Conservation (phyloP, 2,888 invertebrate genomes). For the Rapana venosa region DNA sequence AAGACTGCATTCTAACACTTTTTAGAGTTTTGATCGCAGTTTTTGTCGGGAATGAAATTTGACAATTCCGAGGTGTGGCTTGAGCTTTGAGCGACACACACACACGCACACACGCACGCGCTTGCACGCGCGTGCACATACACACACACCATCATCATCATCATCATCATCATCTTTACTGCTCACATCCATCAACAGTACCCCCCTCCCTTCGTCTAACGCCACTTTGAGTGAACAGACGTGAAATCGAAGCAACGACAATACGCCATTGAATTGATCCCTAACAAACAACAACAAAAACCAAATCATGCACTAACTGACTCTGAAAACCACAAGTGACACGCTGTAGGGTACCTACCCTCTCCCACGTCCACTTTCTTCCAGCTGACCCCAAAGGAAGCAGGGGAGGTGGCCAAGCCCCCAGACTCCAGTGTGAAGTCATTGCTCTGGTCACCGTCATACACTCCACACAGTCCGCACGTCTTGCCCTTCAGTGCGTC, state of each 20-base stretch:
- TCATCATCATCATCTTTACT: neutral
- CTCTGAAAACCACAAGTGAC: neutral
- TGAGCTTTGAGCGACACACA: neutral
- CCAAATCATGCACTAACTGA: neutral
- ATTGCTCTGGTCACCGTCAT: slow-evolving; percentile 85
- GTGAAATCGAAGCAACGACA: too few species aligned
- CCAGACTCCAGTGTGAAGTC: slow-evolving; percentile 84
- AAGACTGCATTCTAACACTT: too few species aligned
- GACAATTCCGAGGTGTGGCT: too few species aligned
- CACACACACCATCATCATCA: neutral
- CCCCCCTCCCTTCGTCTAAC: too few species aligned
- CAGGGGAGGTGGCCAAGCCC: slow-evolving; percentile 76
- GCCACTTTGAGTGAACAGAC: too few species aligned
- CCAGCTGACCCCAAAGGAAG: slow-evolving; percentile 68
- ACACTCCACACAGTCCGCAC: slow-evolving; percentile 88
- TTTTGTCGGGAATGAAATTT: too few species aligned
- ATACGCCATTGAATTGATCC: neutral
- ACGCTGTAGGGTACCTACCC: slow-evolving; percentile 35
- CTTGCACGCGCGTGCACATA: neutral
- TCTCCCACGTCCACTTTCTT: slow-evolving; percentile 59
- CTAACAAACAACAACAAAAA: neutral
- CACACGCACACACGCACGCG: neutral
- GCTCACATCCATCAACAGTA: too few species aligned
- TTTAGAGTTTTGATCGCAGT: too few species aligned
- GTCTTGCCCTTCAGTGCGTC: slow-evolving; percentile 86